Percentiles rank a stretch among this genome's conserved stretches.
These are phyloP conservation scores for Plestiodon gilberti DNA, from an alignment of 2,113 vertebrate species.

Conservation along the genomic window DNA sequence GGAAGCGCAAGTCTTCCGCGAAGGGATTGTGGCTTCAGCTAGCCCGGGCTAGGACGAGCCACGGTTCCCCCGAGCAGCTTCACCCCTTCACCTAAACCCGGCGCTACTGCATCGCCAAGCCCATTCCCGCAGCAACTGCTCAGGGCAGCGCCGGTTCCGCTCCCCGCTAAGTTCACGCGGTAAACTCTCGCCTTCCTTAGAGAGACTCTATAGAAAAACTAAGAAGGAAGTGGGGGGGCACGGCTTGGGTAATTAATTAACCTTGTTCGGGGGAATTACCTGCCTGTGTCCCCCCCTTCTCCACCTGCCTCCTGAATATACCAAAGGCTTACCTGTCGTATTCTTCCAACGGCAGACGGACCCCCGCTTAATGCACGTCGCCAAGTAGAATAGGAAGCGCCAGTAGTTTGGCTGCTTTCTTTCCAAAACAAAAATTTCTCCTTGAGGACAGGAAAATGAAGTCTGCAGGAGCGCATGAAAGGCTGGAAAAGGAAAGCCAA, in stretches of 20 bases:
- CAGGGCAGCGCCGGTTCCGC: background rate
- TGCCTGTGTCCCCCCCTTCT: background rate
- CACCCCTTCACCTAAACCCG: background rate
- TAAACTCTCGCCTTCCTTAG: background rate
- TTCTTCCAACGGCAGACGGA: background rate
- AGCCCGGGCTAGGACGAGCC: background rate
- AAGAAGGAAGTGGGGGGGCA: rapidly evolving
- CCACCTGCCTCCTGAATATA: too few species aligned
- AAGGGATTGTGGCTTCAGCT: background rate
- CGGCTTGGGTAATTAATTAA: background rate
- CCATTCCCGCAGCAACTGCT: background rate
- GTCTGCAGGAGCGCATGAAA: background rate
- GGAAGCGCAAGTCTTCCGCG: background rate
- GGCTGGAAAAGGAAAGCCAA: background rate
- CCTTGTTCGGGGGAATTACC: background rate
- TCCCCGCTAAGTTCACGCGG: background rate
- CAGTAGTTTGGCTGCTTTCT: slow-evolving; percentile 1
- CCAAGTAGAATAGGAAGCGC: background rate
- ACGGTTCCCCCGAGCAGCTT: too few species aligned
- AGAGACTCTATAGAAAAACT: background rate
- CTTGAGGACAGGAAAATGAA: background rate
- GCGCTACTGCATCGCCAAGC: background rate
- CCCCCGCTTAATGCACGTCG: background rate
- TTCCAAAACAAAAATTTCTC: background rate
- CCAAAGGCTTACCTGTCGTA: slow-evolving; percentile 29